A percentile compares a stretch with the other conserved stretches of the same genome.
Conservation (phyloP, 1,140 invertebrate species). For the Zelostemma sp. region DNA sequence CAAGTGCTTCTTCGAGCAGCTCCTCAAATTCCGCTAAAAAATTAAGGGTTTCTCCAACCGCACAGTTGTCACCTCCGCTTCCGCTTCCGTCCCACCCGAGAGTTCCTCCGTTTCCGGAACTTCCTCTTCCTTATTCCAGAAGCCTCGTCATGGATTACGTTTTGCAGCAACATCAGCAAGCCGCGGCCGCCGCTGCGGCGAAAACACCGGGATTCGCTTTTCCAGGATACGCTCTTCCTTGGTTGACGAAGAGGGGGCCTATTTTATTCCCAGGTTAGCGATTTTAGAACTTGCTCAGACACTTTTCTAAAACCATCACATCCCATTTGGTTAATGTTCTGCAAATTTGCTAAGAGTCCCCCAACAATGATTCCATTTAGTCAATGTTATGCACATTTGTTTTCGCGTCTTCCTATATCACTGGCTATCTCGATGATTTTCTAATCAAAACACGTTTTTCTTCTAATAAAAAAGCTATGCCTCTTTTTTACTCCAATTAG, state of each 20-base stretch:
- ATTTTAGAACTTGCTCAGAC: too few relatives aligned
- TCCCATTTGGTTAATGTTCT: too few relatives aligned
- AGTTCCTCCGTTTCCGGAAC: slow-evolving; percentile 72
- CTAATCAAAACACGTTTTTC: too few relatives aligned
- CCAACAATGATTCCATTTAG: too few relatives aligned
- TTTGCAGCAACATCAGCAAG: slow-evolving; percentile 74
- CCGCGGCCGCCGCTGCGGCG: slow-evolving; percentile 63
- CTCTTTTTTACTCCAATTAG: too few relatives aligned
- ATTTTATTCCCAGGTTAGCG: slow-evolving; percentile 70
- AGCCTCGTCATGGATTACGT: slow-evolving; percentile 78
- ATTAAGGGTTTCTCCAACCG: slow-evolving; percentile 53
- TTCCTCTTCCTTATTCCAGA: slow-evolving; percentile 72
- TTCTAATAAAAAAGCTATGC: too few relatives aligned
- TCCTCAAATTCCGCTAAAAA: slow-evolving; percentile 48
- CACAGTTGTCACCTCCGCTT: slow-evolving; percentile 56
- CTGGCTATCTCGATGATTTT: too few relatives aligned
- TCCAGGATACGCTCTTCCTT: slow-evolving; percentile 73
- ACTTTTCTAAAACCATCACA: too few relatives aligned
- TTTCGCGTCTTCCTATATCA: too few relatives aligned
- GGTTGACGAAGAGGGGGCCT: slow-evolving; percentile 71
- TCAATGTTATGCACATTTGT: too few relatives aligned
- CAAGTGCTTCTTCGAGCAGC: slow-evolving; percentile 56
- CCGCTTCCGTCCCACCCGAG: slow-evolving; percentile 62
- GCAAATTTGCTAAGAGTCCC: too few relatives aligned
- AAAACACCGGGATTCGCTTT: slow-evolving; percentile 69